Evolutionary conservation across 2,888 invertebrate genomes (phyloP).

Genomic region (Drosophila robusta): DNA sequence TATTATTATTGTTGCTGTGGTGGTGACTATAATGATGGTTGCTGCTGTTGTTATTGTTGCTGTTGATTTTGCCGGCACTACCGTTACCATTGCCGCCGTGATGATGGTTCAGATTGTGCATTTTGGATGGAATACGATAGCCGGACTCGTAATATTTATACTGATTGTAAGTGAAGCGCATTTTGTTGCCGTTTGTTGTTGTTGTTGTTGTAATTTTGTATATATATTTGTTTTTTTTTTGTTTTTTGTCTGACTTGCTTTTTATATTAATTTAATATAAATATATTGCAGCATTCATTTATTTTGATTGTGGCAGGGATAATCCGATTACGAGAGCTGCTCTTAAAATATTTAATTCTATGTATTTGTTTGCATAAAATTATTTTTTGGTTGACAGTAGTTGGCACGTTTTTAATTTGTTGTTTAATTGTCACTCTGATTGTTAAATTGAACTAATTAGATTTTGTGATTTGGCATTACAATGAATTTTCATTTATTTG

Average conservation of each 20-base stretch:
- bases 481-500: slow-evolving; percentile 20
- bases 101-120: slow-evolving; percentile 77
- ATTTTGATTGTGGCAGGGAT: slow-evolving; percentile 1
- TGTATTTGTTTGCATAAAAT: slow-evolving; percentile 31
- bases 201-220: slow-evolving; percentile 5
- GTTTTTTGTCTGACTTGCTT: slow-evolving; percentile 19
- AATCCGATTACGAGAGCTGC: slow-evolving; percentile 2
- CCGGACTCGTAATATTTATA: slow-evolving; percentile 84
- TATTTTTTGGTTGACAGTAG: slow-evolving; percentile 33
- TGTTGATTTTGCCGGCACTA: slow-evolving; percentile 44
- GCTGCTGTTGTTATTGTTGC: slow-evolving; percentile 29
- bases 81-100: slow-evolving; percentile 37
- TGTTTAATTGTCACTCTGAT: slow-evolving; percentile 15
- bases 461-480: slow-evolving; percentile 23
- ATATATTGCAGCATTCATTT: slow-evolving; percentile 19
- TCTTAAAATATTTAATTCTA: slow-evolving; percentile 22
- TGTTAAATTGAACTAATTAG: slow-evolving; percentile 26
- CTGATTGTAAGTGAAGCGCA: slow-evolving; percentile 85
- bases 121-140: slow-evolving; percentile 84
- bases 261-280: slow-evolving; percentile 7
- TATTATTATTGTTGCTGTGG: slow-evolving; percentile 28
- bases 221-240: slow-evolving; percentile 4
- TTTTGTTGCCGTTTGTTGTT: slow-evolving; percentile 57
- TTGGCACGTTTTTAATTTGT: slow-evolving; percentile 32
- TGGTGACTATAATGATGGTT: slow-evolving; percentile 31